Conservation (phyloP, 2,888 invertebrate species). For the Serrognathus titanus region DNA sequence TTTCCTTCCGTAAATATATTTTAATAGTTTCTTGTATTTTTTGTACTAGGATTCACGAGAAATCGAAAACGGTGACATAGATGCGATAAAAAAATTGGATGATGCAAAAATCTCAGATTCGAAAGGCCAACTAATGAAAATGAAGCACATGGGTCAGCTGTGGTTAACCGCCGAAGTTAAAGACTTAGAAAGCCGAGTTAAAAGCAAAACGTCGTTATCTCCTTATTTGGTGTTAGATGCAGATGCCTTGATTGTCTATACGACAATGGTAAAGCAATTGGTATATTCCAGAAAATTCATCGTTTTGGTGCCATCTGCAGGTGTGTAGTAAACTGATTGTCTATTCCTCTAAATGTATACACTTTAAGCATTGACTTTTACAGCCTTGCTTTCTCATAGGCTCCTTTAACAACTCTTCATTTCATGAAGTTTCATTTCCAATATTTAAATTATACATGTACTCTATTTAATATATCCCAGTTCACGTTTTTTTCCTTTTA, state of each 20-base stretch:
- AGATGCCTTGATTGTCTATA: conserved; percentile 72
- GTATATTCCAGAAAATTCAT: conserved; percentile 81
- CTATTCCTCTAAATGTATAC: too few relatives aligned
- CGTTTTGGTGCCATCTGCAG: conserved; percentile 82
- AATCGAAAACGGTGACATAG: conserved; percentile 11
- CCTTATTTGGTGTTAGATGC: conserved; percentile 88
- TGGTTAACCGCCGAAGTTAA: conserved; percentile 87
- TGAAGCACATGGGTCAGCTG: conserved; percentile 83
- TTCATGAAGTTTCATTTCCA: too few relatives aligned
- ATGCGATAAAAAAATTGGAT: conserved; percentile 11
- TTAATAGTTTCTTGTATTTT: background rate
- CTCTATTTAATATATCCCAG: background rate
- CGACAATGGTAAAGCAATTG: conserved; percentile 76
- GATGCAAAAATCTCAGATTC: conserved; percentile 11
- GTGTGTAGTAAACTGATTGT: conserved; percentile 53
- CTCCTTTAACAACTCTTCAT: too few relatives aligned
- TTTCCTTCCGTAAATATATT: background rate
- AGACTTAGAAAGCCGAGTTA: conserved; percentile 73
- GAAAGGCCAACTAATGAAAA: conserved; percentile 58
- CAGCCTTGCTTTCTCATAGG: too few relatives aligned
- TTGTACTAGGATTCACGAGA: conserved; percentile 12
- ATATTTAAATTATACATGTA: too few relatives aligned
- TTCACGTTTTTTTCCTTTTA: conserved; percentile 12
- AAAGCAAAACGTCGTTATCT: conserved; percentile 60
- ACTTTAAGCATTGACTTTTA: too few relatives aligned